Evolutionary conservation across 2,888 invertebrate species (phyloP).

Genomic region (Lochmaea capreae): DNA sequence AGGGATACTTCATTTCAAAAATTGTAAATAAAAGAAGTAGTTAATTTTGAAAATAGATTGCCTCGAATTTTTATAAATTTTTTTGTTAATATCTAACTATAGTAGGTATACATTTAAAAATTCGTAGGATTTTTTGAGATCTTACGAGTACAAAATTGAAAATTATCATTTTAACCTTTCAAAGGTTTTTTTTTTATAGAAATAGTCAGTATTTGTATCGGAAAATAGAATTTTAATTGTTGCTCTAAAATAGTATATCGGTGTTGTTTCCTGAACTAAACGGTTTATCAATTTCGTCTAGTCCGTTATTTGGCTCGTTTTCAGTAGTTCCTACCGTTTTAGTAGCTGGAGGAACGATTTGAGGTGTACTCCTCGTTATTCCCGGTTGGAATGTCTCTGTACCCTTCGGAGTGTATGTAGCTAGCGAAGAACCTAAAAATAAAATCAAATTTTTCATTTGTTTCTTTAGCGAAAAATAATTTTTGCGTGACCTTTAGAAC

Average conservation of each 20-base stretch:
- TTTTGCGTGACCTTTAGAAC: too few species aligned
- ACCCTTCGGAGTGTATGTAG: conserved; percentile 87
- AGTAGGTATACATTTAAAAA: too few species aligned
- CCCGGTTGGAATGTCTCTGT: conserved; percentile 82
- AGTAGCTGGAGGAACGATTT: conserved; percentile 65
- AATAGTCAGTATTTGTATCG: too few species aligned
- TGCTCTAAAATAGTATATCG: conserved; percentile 62
- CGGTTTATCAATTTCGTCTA: conserved; percentile 58
- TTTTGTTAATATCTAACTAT: too few species aligned
- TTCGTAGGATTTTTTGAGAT: too few species aligned
- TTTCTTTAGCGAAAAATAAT: too few species aligned
- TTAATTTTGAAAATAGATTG: too few species aligned
- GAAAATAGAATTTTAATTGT: too few species aligned
- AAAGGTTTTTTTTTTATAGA: background rate
- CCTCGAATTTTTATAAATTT: too few species aligned
- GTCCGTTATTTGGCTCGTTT: conserved; percentile 57
- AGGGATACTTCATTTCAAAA: too few species aligned
- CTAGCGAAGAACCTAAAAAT: conserved; percentile 72
- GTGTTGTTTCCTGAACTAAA: conserved; percentile 63
- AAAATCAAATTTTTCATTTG: conserved; percentile 56
- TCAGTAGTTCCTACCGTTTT: conserved; percentile 80
- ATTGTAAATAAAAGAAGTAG: too few species aligned
- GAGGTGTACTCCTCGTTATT: conserved; percentile 72
- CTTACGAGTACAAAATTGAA: background rate
- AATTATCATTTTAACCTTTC: background rate